These are phyloP conservation scores for Sarotherodon lohbergeri DNA, from an alignment of 2,113 vertebrate genomes.

Conservation along the genomic window DNA sequence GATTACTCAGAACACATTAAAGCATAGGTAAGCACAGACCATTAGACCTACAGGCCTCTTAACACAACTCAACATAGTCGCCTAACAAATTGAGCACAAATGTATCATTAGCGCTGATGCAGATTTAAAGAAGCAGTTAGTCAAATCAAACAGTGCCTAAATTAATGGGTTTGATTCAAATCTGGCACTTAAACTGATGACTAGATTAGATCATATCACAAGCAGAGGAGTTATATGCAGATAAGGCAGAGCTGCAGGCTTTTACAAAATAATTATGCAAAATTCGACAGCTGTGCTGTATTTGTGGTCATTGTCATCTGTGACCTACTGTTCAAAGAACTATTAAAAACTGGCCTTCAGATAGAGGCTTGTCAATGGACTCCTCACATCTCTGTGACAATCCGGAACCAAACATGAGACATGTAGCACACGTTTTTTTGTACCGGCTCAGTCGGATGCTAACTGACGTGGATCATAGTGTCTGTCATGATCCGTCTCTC, in stretches of 20 bases:
- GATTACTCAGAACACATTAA: conserved; percentile 51
- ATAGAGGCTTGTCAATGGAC: conserved; percentile 21
- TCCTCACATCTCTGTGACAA: conserved; percentile 24
- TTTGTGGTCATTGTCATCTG: background rate
- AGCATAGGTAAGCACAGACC: conserved; percentile 37
- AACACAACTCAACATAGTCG: conserved; percentile 27
- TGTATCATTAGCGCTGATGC: conserved; percentile 24
- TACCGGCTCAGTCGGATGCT: conserved; percentile 5
- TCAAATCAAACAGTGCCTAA: background rate
- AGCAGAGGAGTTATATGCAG: background rate
- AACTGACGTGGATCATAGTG: conserved; percentile 46
- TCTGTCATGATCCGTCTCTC: conserved; percentile 26
- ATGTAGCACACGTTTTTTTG: background rate
- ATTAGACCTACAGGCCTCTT: conserved; percentile 36
- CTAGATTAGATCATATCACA: background rate
- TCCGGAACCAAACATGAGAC: conserved; percentile 1
- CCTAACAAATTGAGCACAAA: conserved; percentile 17
- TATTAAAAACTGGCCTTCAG: conserved; percentile 5
- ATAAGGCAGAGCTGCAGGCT: background rate
- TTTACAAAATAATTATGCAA: background rate
- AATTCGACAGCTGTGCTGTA: background rate
- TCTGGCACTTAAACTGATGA: background rate
- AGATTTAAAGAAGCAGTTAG: conserved; percentile 24
- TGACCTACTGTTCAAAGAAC: conserved; percentile 4
- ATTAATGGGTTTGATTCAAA: conserved; percentile 5